Percentiles rank a stretch among this genome's conserved stretches.
Conservation (phyloP, 2,797 vertebrate genomes). For the Esox masquinongy region DNA sequence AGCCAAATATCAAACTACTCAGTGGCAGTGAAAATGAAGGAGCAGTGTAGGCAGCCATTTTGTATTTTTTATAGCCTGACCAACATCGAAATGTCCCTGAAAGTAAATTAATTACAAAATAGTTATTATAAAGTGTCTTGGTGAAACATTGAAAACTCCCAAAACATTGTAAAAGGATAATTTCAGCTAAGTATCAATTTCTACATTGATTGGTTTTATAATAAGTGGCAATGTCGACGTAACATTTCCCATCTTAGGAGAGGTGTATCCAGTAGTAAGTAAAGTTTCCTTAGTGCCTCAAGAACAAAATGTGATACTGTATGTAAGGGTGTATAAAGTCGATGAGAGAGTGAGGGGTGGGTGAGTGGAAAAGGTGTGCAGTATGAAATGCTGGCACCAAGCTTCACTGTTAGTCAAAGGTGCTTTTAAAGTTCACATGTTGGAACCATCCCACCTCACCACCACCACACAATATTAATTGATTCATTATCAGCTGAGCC, state of each 20-base stretch:
- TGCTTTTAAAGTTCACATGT: background rate
- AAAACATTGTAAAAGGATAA: background rate
- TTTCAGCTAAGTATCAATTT: background rate
- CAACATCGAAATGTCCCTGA: background rate
- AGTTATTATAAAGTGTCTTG: background rate
- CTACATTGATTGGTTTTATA: background rate
- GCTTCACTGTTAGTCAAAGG: background rate
- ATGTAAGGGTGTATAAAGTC: slow-evolving; percentile 26
- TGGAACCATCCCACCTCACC: background rate
- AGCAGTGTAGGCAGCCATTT: background rate
- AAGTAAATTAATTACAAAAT: background rate
- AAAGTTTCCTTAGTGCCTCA: background rate
- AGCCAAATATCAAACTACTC: background rate
- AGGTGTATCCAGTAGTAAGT: background rate
- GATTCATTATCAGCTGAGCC: background rate
- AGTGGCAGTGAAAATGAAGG: background rate
- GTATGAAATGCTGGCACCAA: background rate
- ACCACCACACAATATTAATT: background rate
- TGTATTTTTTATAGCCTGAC: background rate
- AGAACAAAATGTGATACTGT: background rate
- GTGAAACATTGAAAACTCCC: background rate
- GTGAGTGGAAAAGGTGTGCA: background rate
- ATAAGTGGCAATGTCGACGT: background rate
- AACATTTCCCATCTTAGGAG: background rate
- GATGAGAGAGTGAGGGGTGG: background rate